Evolutionary conservation across 2,797 vertebrate genomes (phyloP).

Genomic region (Petrocephalus schoutedeni): DNA sequence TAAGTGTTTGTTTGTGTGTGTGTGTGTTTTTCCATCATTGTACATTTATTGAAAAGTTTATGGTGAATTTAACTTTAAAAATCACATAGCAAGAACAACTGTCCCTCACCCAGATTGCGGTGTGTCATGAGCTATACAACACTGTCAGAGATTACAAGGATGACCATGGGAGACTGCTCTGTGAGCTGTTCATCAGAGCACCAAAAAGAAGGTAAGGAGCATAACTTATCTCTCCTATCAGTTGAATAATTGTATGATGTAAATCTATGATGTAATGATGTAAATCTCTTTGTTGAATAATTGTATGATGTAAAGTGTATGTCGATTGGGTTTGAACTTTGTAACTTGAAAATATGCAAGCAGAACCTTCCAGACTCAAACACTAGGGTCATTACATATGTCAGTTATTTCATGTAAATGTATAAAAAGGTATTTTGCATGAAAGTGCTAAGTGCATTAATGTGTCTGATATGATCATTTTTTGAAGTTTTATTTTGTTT

Average conservation of each 20-base stretch:
- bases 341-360: neutral
- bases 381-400: neutral
- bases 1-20: slow-evolving; percentile 46
- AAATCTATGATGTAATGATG: too few relatives aligned
- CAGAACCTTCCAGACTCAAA: neutral
- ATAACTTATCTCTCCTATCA: neutral
- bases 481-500: neutral
- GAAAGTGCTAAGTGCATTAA: neutral
- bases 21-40: neutral
- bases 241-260: neutral
- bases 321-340: neutral
- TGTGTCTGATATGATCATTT: neutral
- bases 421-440: neutral
- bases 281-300: neutral
- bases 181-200: slow-evolving; percentile 87
- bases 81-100: neutral
- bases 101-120: slow-evolving; percentile 73
- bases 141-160: slow-evolving; percentile 94
- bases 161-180: slow-evolving; percentile 84
- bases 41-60: neutral
- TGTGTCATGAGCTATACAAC: slow-evolving; percentile 95
- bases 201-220: slow-evolving; percentile 84
- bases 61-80: neutral
- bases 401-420: neutral
- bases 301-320: neutral